These are phyloP conservation scores for Mesoligia furuncula DNA, from an alignment of 2,888 invertebrate genomes.

Conservation along the genomic window DNA sequence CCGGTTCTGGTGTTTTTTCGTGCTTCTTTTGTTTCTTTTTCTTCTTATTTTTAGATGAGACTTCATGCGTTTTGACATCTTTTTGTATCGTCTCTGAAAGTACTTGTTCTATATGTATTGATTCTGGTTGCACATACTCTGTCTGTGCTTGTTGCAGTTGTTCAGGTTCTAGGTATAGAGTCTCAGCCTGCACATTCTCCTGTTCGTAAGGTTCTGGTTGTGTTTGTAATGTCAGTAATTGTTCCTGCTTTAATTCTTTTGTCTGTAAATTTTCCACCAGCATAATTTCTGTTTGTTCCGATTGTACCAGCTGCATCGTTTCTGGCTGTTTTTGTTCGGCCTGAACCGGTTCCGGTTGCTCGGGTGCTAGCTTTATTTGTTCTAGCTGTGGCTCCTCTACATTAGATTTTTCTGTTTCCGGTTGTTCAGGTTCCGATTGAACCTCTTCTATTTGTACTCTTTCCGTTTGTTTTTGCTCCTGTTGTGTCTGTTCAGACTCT, in stretches of 20 bases:
- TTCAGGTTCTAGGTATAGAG: neutral
- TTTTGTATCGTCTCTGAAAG: neutral
- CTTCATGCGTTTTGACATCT: conserved; percentile 38
- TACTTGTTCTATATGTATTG: conserved; percentile 7
- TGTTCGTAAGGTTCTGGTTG: conserved; percentile 4
- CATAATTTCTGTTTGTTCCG: conserved; percentile 3
- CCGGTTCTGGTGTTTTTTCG: conserved; percentile 65
- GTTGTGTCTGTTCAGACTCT: conserved; percentile 35
- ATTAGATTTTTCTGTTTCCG: neutral
- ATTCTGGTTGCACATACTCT: conserved; percentile 1
- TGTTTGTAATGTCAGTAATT: neutral
- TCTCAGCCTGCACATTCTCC: neutral
- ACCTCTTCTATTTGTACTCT: neutral
- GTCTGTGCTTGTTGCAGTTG: conserved; percentile 5
- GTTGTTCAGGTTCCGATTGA: neutral
- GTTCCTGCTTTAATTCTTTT: neutral
- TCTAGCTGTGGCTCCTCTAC: neutral
- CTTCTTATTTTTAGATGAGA: conserved; percentile 71
- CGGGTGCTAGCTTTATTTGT: neutral
- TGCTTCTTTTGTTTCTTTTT: conserved; percentile 76
- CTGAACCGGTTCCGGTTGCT: neutral
- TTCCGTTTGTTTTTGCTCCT: conserved; percentile 11
- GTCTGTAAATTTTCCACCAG: neutral
- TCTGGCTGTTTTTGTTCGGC: neutral
- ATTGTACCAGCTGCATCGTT: neutral